Base-by-base conservation (phyloP, 2,888 invertebrate species). In the Rhopalosiphum nymphaeae region DNA sequence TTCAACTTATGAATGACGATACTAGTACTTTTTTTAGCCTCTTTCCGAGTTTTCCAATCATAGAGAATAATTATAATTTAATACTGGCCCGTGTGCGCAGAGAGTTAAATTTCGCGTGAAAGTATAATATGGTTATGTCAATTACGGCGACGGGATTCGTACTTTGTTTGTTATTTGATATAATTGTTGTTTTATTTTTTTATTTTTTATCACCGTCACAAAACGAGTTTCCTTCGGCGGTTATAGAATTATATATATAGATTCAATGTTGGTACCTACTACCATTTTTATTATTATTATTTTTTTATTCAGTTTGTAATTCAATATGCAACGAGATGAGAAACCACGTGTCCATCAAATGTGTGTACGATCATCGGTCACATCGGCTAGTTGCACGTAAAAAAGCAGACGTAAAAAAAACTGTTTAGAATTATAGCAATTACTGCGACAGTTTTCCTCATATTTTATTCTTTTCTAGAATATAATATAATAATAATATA, bases 281-380 rank as follows among this genome's bases (percentile, higher is more conserved):
- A 78, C 78, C 61, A 88, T 36, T 36, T 21, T 36, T 36, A 36
- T 78, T 78, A 78, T 78, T 78, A 67, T 67, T 67, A n/a, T n/a
- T 89, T 90, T 90, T 67, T 53, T 84, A 56, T 91, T 56, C 85
- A 46, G 56, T 85, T 91, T 91, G 56, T 57, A 91, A 91, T 91
- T 85, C 91, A 91, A 85, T 85, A 91, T 85, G 56, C 91, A 85
- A 91, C 57, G 56, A 91, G 91, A 91, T 91, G 49, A 78, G 44
- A 42, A 85, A 78, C 78, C 78, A 67, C 91, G 91, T 91, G 91
- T 78, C 78, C 78, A 49, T 90, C 90, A 90, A 90, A 90, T 67
- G 90, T 90, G 49, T 13, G 49, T 36, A 13, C 36, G 25, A 90
- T 61, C 46, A 90, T 61, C 57, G 89, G 89, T 90, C 46, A 44